Evolutionary conservation across 2,888 invertebrate species (phyloP).

Genomic region (Dicycla oo): DNA sequence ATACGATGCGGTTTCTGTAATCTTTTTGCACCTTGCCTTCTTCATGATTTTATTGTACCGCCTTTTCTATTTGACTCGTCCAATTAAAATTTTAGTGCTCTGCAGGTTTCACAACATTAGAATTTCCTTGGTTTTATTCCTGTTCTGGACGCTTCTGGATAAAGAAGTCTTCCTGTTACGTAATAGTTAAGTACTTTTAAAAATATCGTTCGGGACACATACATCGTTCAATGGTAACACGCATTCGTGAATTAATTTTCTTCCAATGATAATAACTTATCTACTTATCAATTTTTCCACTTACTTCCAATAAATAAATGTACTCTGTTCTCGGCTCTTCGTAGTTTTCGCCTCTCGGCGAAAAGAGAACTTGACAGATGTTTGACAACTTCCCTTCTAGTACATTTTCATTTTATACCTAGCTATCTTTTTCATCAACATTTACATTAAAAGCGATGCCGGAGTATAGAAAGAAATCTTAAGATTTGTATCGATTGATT

Average conservation of each 20-base stretch:
- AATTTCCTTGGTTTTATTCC: neutral
- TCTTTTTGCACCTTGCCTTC: conserved; percentile 36
- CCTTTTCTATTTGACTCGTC: conserved; percentile 11
- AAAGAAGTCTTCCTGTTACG: neutral
- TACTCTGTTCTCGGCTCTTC: too few species aligned
- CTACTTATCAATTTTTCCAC: neutral
- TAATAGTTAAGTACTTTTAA: neutral
- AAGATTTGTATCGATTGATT: too few species aligned
- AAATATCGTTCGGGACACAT: neutral
- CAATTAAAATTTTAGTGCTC: conserved; percentile 30
- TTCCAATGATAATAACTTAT: neutral
- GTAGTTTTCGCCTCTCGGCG: too few species aligned
- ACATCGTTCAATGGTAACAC: neutral
- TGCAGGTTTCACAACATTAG: neutral
- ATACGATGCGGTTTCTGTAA: conserved; percentile 35
- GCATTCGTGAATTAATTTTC: neutral
- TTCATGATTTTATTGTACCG: conserved; percentile 8
- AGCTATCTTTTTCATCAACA: neutral
- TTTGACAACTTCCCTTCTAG: neutral
- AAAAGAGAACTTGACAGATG: neutral
- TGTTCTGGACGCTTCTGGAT: neutral
- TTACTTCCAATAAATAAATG: too few species aligned
- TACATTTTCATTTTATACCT: neutral
- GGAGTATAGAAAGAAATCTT: neutral
- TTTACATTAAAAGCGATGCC: neutral